Evolutionary conservation across 2,888 invertebrate genomes (phyloP), one percentile per base, ranked within the genome.

Genomic region (Hydraecia micacea): DNA sequence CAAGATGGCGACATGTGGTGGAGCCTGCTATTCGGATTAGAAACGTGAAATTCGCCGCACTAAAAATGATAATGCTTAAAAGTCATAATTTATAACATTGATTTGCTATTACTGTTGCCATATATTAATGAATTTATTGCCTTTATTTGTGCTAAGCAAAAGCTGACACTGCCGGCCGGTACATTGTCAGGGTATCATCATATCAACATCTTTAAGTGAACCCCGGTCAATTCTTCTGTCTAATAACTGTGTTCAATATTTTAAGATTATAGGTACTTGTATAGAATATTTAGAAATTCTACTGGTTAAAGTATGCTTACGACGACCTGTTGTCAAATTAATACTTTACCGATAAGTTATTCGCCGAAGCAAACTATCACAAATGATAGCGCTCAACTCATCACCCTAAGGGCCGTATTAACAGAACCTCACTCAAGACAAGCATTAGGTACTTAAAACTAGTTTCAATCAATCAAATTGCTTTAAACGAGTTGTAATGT

Each of bases 1-100:
- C 97, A 97, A 97, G 95, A 97, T 97, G 97, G 97, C 97, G 97
- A 97, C 97, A 97, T 96, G 97, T 96, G 96, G 95, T 95, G 91
- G 91, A 93, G 90, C 87, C 90, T 89, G 91, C 58, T 75, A 78
- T 93, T 94, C 92, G 84, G 90, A 93, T 91, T 91, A 89, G 92
- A 94, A 92, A 89, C 84, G 79, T 83, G 82, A 77, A 87, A 81
- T 86, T 87, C 62, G 67, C 71, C 69, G 36, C 58, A 69, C 55
- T 68, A 66, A 11, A 15, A 42, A 73, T 74, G 63, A 65, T 67
- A 39, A 15, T 67, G 55, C 28, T 0, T 21, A 25, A 11, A 13
- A 36, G 13, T 55, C 15, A 13, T 13, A n/a, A 25, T n/a, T 13
- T 36, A 15, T 25, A 32, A 71, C 18, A 63, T 69, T 65, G 63